Evolutionary conservation across 92 coral and sea anemone genomes (phyloP), one percentile per base, ranked within the genome.

Genomic region (Diadumene lineata): DNA sequence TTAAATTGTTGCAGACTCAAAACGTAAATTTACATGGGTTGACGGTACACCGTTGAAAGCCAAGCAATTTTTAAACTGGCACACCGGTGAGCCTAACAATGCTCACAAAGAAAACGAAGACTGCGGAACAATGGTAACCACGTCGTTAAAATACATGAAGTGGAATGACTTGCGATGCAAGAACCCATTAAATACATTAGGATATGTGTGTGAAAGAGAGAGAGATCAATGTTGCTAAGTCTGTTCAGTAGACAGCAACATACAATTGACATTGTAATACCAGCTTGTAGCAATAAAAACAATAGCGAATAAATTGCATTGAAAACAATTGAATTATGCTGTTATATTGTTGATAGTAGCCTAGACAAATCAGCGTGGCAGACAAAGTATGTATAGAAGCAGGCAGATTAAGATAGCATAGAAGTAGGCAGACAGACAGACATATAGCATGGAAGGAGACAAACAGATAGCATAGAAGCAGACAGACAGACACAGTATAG

Each of bases 11-110:
- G 8, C 67, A 61, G 67, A 61, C 28, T 0, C 38, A 26, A 25
- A 61, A 34, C 67, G 67, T 34, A 19, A 17, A 25, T 61, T 61
- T 19, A 61, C 1, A 29, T 61, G 67, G 67, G 67, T 61, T 17
- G 67, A 61, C 10, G 67, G 67, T 21, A 19, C 67, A 30, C 67
- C 67, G 31, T 33, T 61, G 30, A 2, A 10, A 7, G 6, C 48
- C 48, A 21, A 1, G 26, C 33, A 61, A 19, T 61, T 27, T 19
- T 19, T 0, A 33, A 61, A 61, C 67, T 61, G 67, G 67, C 15
- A 21, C 6, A 0, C 0, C 4, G 38, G 0, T 7, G 67, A 61
- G 28, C 67, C 67, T 21, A 61, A 61, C 30, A 61, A 61, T 25
- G 16, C 0, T 25, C 11, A 1, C 33, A 6, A 29, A 34, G 28